Evolutionary conservation across 2,888 invertebrate genomes (phyloP), one percentile per base, ranked within the genome.

Genomic region (Portevinia maculata): DNA sequence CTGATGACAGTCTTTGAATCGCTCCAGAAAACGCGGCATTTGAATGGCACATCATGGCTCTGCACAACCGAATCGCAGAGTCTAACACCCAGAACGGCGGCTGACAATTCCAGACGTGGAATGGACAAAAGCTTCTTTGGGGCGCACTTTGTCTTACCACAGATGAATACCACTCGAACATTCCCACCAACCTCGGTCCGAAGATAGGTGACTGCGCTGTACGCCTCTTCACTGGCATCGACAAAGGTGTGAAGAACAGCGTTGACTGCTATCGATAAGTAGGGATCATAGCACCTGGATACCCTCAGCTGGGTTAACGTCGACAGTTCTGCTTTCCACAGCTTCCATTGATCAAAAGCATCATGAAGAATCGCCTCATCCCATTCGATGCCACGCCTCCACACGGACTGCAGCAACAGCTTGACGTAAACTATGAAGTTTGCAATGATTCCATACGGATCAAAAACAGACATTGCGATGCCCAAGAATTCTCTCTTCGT

Each of bases 81-180:
- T 9, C 59, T n/a, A n/a, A n/a, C 15, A 2, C 50, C 70, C 21
- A 60, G 21, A 7, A 60, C 52, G 4, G 30, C 59, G 6, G 52
- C 59, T n/a, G 50, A 59, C n/a, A 70, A 3, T 39, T 70, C 70
- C 3, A 59, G 50, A 19, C 59, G 48, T 3, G 50, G 59, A 28
- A 70, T 59, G 3, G 70, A 59, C 28, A 48, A 30, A 55, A 7
- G 13, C 50, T 50, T n/a, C 39, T 30, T 1, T 37, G 50, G n/a
- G 17, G 50, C 52, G 21, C 34, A 34, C 19, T 52, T 50, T 5
- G 39, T 50, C 9, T 64, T 64, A 3, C 50, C 50, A 52, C 64
- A 32, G 9, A 24, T n/a, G 34, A 64, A 37, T n/a, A 50, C 37
- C 21, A 64, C 48, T 4, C 6, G 9, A 5, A 50, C 34, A 8